These are phyloP conservation scores for Gastracanthus pulcherrimus DNA, from an alignment of 2,888 invertebrate genomes.

Conservation along the genomic window DNA sequence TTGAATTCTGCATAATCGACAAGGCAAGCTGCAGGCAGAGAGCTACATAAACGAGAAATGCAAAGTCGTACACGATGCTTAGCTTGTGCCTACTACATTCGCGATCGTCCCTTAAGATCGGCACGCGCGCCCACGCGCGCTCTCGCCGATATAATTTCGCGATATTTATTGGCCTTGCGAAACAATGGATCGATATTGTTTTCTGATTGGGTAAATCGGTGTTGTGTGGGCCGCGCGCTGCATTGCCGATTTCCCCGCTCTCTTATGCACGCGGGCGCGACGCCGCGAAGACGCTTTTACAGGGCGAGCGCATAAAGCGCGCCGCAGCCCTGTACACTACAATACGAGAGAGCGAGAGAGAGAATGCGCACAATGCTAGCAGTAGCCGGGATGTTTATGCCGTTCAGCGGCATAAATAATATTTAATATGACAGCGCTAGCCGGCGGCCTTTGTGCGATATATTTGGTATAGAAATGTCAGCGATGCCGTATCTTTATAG, in stretches of 20 bases:
- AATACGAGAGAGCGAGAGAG: neutral
- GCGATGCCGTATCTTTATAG: slow-evolving; percentile 73
- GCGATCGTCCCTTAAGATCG: slow-evolving; percentile 45
- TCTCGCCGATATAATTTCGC: slow-evolving; percentile 65
- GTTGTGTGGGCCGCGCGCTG: slow-evolving; percentile 54
- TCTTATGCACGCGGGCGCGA: slow-evolving; percentile 38
- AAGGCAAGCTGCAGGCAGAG: neutral
- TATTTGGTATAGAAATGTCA: slow-evolving; percentile 77
- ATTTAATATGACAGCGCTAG: slow-evolving; percentile 75
- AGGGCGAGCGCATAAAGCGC: neutral
- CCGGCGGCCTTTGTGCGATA: slow-evolving; percentile 73
- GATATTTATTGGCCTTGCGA: slow-evolving; percentile 74
- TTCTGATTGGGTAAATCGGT: slow-evolving; percentile 72
- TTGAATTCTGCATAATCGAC: slow-evolving; percentile 42
- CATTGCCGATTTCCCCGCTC: too few relatives aligned
- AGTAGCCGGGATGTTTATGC: slow-evolving; percentile 59
- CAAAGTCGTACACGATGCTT: slow-evolving; percentile 6
- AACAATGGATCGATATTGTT: slow-evolving; percentile 78
- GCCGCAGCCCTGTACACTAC: neutral
- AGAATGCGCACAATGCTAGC: slow-evolving; percentile 42
- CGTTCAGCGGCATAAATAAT: slow-evolving; percentile 73
- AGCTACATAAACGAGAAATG: slow-evolving; percentile 21
- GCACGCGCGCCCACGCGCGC: neutral
- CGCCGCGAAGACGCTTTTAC: neutral
- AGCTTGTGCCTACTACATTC: slow-evolving; percentile 13